Evolutionary conservation across 1,140 invertebrate genomes (phyloP), one percentile per base, ranked within the genome.

Genomic region (Adoxophyes honmai): DNA sequence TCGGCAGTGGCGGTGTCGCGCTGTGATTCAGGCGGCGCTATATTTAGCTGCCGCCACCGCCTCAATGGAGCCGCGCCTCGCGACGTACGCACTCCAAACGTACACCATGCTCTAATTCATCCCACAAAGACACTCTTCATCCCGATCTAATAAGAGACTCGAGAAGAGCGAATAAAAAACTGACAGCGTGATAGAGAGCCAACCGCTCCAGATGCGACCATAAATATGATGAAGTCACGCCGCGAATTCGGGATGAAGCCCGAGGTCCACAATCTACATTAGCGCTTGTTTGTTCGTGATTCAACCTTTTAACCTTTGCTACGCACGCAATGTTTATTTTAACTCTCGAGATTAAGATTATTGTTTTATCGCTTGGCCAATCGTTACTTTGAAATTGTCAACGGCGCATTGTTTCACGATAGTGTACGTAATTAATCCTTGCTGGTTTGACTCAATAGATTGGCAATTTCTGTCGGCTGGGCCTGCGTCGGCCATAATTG

Each of bases 21-120:
- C 10, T 55, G 52, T 65, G 62, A 65, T 55, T 65, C 62, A 58
- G 38, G 54, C 42, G 57, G 48, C 53, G 59, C 59, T 66, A 66
- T 61, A 66, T 66, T 56, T 66, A 66, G 59, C 55, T 15, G 62
- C 21, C 54, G 37, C 13, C 36, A 36, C 14, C 51, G 15, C 38
- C 53, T 42, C 54, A 15, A 56, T 56, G 42, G 52, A 52, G 53
- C 61, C 53, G 53, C 57, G 53, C 57, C 48, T 54, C 21, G 21
- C 21, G 21, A 3, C 21, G 21, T 56, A 36, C 60, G 10, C 38
- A 52, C 59, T 14, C 11, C n/a, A 34, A 39, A 34, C 35, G 21
- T 7, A 8, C 51, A 16, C 44, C 35, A 16, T 33, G 35, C 18
- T 28, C 42, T 35, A 57, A 21, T 48, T 28, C 21, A 28, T 28